phyloP scores from a whole-genome alignment of 2,113 vertebrate genomes.

The Alexandromys fortis region DNA sequence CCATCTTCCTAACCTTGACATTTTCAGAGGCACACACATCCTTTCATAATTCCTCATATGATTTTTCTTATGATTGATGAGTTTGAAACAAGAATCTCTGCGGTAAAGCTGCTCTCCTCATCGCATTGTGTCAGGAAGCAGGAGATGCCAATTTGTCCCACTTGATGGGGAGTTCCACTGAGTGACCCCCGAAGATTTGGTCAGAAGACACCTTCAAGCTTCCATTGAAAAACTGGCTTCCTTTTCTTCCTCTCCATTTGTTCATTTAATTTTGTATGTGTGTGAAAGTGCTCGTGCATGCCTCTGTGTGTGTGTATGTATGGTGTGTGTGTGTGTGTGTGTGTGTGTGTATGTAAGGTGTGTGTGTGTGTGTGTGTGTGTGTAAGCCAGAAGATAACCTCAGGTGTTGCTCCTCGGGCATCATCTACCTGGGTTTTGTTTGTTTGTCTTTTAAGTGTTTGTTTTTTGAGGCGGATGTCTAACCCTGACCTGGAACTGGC shows the following conservation, averaged over 20 bases:
- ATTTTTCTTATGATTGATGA: neutral
- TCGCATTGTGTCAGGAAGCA: neutral
- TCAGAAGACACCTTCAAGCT: neutral
- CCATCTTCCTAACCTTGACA: constrained; percentile 3
- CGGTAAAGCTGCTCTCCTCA: neutral
- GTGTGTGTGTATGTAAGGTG: no score
- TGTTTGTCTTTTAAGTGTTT: no score
- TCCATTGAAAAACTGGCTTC: neutral
- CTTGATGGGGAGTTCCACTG: neutral
- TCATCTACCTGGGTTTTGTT: neutral
- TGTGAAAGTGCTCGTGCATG: neutral
- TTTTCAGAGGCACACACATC: neutral
- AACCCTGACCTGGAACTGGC: neutral
- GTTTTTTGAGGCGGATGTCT: neutral
- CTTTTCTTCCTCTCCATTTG: neutral
- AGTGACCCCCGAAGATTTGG: neutral
- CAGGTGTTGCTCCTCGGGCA: no score
- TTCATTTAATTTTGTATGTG: neutral
- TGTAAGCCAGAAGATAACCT: neutral
- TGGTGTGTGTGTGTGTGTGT: neutral
- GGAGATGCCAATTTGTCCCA: neutral
- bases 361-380: neutral
- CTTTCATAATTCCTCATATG: neutral
- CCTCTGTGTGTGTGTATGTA: no score
- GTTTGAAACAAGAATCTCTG: neutral